Base-by-base conservation (phyloP, 2,888 invertebrate species). In the Philonicus albiceps region DNA sequence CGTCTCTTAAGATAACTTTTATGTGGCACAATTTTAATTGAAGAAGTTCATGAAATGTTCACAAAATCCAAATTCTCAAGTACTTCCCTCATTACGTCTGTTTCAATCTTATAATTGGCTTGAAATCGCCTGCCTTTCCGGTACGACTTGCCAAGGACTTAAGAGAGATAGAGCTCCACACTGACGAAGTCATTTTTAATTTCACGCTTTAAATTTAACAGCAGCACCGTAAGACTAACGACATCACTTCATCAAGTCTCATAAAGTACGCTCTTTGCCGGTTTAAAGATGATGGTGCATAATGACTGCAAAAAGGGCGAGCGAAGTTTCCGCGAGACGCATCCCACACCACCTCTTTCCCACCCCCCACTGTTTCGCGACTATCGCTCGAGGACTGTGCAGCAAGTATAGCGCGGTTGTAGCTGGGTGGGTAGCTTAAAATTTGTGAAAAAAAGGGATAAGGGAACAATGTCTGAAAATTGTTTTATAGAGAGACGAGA, bases 401-500 rank as follows among this genome's bases (percentile, higher is more conserved):
- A 43, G 4, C 40, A 16, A n/a, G 40, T 1, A 16, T 2, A 43
- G 40, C 40, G 7, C 34, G 31, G 11, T 40, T 11, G 22, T 34
- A 3, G 37, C 55, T 55, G 13, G 37, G 19, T 22, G 37, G 83
- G n/a, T n/a, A 83, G 55, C 83, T 83, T 83, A 72, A 55, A 72
- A 83, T 83, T 83, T 64, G 37, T 27, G n/a, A 27, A 27, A 13
- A 37, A 34, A 75, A 72, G 72, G 37, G 22, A 22, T 19, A 37
- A 83, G 37, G n/a, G 22, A 37, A 37, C 31, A 83, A 55, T 19
- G 72, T 83, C 72, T 83, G 83, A 83, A 83, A 83, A 83, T 83
- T 83, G 83, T 83, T 83, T 83, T 83, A 83, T 83, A 83, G 83
- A 83, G 83, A 83, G 83, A 83, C 83, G 37, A 37, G 49, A 27